A percentile compares a stretch with the other conserved stretches of the same genome.
Evolutionary conservation across 2,888 invertebrate species (phyloP).

Genomic region (Clivina fossor): DNA sequence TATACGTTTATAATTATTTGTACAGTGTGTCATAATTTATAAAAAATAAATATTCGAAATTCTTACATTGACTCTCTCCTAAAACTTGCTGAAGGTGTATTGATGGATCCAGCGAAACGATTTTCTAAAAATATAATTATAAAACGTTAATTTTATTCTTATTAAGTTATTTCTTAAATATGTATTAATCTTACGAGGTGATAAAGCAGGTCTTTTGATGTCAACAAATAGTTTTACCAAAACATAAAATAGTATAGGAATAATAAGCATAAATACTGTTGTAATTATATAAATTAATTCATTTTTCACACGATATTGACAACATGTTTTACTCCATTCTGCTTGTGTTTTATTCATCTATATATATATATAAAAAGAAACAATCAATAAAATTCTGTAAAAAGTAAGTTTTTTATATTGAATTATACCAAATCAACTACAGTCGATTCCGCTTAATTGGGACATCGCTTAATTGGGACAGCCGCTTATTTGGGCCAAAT

Average conservation of each 20-base stretch:
- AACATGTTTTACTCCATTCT: conserved; percentile 66
- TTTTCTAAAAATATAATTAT: conserved; percentile 52
- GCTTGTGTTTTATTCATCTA: conserved; percentile 68
- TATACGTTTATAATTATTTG: conserved; percentile 19
- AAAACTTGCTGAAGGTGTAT: conserved; percentile 37
- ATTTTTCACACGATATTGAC: conserved; percentile 58
- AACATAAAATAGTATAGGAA: conserved; percentile 62
- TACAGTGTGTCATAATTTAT: conserved; percentile 21
- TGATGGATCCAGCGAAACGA: conserved; percentile 49
- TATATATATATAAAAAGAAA: conserved; percentile 45
- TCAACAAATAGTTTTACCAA: conserved; percentile 55
- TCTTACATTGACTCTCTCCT: conserved; percentile 17
- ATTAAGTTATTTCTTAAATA: too few relatives aligned
- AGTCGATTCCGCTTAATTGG: too few relatives aligned
- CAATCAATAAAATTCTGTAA: too few relatives aligned
- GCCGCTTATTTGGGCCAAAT: too few relatives aligned
- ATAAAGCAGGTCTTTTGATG: conserved; percentile 47
- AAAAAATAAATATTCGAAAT: conserved; percentile 12
- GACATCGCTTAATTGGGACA: too few relatives aligned
- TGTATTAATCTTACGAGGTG: conserved; percentile 48
- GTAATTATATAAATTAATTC: conserved; percentile 61
- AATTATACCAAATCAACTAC: conserved; percentile 64
- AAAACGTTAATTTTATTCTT: not conserved
- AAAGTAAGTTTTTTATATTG: conserved; percentile 38
- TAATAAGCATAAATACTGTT: conserved; percentile 55